Base-by-base conservation (phyloP, 2,797 vertebrate genomes). In the Channallabes apus region DNA sequence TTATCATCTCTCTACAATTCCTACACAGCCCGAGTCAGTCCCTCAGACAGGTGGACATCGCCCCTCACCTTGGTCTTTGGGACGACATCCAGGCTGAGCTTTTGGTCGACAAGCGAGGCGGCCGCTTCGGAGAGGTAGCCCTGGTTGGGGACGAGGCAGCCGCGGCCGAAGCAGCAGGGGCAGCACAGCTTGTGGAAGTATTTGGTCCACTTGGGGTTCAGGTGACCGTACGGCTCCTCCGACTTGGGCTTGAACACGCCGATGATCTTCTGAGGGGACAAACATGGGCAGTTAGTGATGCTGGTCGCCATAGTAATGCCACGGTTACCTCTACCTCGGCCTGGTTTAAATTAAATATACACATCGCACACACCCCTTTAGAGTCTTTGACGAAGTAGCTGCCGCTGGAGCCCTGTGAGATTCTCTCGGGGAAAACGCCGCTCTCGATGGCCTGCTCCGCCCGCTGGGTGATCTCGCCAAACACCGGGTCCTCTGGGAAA, bases 181-280 rank as follows among this genome's bases (percentile, higher is more conserved):
- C 98, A 99, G 92, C 97, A 99, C 69, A 98, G 92, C 95, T 99
- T 99, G 91, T 99, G 98, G 91, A 99, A 96, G 85, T 98, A 99
- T 95, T 99, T 99, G 96, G 98, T 99, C 98, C 98, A 99, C 92
- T 99, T 99, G 76, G 98, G 98, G 92, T 99, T 99, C 85, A 99
- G 95, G 78, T 99, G 97, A 92, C 98, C 97, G 0, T 99, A 99
- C 89, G 98, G 98, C 92, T 99, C 98, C 92, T 99, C 98, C 61
- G 98, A 97, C 95, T 99, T 99, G 95, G 98, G 98, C 94, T 99
- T 99, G 92, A 99, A 99, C 84, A 99, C 98, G 38, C 97, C 98
- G 89, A 97, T 95, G 88, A 92, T 95, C 94, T 97, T 98, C 98
- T 99, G 89, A n/a, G 22, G 12, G n/a, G 56, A 79, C 80, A 69